phyloP scores from a whole-genome alignment of 2,113 vertebrate genomes.

The Glareola pratincola region DNA sequence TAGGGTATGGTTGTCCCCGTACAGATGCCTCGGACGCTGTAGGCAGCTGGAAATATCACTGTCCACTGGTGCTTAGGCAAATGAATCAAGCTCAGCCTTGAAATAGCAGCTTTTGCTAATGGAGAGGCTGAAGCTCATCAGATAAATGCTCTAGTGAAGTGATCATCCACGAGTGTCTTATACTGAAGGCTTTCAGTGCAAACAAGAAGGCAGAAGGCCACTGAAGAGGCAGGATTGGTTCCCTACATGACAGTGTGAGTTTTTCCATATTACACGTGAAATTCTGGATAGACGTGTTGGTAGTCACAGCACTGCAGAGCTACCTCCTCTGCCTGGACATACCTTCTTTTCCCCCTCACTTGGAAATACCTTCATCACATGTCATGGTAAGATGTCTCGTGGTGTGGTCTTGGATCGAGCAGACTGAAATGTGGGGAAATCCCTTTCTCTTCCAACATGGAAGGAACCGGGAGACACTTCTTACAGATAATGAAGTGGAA shows the following conservation, averaged over 20 bases:
- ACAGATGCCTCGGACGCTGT: not conserved
- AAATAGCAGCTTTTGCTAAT: not conserved
- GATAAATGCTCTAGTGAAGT: not conserved
- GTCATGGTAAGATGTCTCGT: not conserved
- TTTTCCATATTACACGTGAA: not conserved
- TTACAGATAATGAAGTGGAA: not conserved
- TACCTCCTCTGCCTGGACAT: not conserved
- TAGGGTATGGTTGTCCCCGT: not conserved
- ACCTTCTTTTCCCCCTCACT: not conserved
- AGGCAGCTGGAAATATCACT: not conserved
- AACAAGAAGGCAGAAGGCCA: not conserved
- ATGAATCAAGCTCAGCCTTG: not conserved
- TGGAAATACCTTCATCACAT: not conserved
- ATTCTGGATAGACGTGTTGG: not conserved
- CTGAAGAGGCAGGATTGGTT: not conserved
- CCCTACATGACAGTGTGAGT: not conserved
- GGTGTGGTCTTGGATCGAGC: not conserved
- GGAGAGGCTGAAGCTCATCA: not conserved
- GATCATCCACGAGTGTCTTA: not conserved
- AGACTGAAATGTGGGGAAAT: not conserved
- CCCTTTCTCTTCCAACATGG: not conserved
- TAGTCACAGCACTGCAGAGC: not conserved
- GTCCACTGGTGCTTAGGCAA: not conserved
- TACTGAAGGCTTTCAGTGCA: not conserved
- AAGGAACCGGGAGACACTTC: not conserved